phyloP scores from a whole-genome alignment of 1,140 invertebrate species.

The Limonius californicus region DNA sequence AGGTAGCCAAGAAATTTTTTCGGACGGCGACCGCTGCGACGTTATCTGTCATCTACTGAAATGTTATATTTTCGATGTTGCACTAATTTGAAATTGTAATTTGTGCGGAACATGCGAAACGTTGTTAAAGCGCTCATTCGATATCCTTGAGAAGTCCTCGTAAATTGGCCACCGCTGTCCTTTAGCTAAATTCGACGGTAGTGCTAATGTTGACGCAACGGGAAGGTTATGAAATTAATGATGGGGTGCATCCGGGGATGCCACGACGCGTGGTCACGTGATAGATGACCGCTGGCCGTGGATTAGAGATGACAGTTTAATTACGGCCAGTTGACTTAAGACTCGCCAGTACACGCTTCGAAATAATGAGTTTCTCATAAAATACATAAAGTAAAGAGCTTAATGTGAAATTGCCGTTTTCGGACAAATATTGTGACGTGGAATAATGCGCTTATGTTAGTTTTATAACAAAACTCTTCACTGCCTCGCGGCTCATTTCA shows the following conservation, averaged over 20 bases:
- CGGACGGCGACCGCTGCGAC: not conserved
- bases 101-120: too few species aligned
- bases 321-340: conserved; percentile 31
- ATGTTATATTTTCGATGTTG: conserved; percentile 4
- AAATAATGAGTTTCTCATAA: conserved; percentile 21
- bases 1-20: conserved; percentile 19
- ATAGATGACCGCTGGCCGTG: conserved; percentile 38
- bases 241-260: conserved; percentile 32
- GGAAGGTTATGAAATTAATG: conserved; percentile 35
- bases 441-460: not conserved
- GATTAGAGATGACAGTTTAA: conserved; percentile 44
- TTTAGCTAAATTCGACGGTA: not conserved
- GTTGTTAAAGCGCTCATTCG: conserved; percentile 11
- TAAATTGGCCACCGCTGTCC: not conserved
- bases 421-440: too few species aligned
- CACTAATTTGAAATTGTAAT: conserved; percentile 17
- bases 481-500: not conserved
- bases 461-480: not conserved
- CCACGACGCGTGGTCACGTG: conserved; percentile 40
- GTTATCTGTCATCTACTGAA: conserved; percentile 10
- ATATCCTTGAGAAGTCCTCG: conserved; percentile 21
- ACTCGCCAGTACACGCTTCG: conserved; percentile 30
- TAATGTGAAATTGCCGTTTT: not conserved
- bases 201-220: not conserved
- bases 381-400: conserved; percentile 12